A percentile compares a stretch with the other conserved stretches of the same genome.
phyloP scores from a whole-genome alignment of 2,888 invertebrate species.

The Epiperipatus broadwayi region DNA sequence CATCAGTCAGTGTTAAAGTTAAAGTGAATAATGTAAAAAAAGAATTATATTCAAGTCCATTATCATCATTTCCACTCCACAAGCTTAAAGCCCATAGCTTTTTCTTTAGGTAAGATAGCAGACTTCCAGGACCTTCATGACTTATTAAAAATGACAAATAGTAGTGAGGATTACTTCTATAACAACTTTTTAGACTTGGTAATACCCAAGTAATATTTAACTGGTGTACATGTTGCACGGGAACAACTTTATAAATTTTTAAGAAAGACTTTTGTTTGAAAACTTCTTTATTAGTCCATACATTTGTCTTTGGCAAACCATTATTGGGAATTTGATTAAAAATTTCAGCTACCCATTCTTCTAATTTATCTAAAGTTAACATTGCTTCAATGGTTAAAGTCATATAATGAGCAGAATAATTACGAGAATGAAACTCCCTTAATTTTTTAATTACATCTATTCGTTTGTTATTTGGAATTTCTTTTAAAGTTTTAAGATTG shows the following conservation, averaged over 20 bases:
- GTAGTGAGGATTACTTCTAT: conserved; percentile 13
- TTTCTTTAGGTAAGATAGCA: conserved; percentile 13
- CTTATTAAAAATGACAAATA: conserved; percentile 12
- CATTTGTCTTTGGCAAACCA: too few species aligned
- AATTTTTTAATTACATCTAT: conserved; percentile 41
- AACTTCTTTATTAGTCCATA: conserved; percentile 7
- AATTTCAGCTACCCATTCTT: conserved; percentile 41
- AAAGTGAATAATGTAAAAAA: conserved; percentile 55
- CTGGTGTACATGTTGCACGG: too few species aligned
- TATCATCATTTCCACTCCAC: conserved; percentile 27
- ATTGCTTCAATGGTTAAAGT: conserved; percentile 51
- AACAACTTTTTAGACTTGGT: too few species aligned
- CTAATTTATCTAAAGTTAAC: conserved; percentile 37
- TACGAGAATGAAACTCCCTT: conserved; percentile 49
- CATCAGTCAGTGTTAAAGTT: conserved; percentile 51
- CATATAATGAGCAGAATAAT: conserved; percentile 75
- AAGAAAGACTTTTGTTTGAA: conserved; percentile 26
- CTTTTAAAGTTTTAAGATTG: conserved; percentile 23
- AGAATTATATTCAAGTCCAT: conserved; percentile 56
- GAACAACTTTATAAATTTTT: too few species aligned
- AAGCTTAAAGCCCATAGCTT: conserved; percentile 25
- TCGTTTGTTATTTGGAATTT: conserved; percentile 20
- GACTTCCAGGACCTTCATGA: too few species aligned
- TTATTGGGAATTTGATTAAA: conserved; percentile 53
- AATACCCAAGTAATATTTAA: too few species aligned